Base-by-base conservation (phyloP, 2,797 vertebrate species). In the Enteromius treurensis region DNA sequence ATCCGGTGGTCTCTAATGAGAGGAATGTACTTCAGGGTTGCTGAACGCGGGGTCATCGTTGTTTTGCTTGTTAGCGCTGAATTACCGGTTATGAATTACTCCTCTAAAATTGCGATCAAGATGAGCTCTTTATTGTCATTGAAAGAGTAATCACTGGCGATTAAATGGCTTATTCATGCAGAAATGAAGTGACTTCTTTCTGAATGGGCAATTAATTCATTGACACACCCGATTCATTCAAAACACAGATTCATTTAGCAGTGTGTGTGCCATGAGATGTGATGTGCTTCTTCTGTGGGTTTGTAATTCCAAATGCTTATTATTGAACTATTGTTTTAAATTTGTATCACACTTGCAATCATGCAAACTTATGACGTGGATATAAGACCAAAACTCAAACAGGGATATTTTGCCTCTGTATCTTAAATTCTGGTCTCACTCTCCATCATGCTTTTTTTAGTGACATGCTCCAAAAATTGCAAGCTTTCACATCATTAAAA, bases 1-100 rank as follows among this genome's bases (percentile, higher is more conserved):
- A 91, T 88, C 92, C 89, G 60, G 89, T 86, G 84, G 87, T 90
- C 91, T 88, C 91, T 90, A 89, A 90, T 87, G 84, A 88, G 90
- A 79, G 26, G 88, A 87, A 91, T 89, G 85, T 68, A 74, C 77
- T 70, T 29, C 34, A 29, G 15, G 75, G 67, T 71, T 34, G 14
- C 32, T 74, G 29, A 79, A 58, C 86, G 15, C 29, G 6, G 29
- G 40, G 26, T 60, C 47, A n/a, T 55, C 37, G 9, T 8, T 51
- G 45, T 40, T 70, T 64, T 73, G 47, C 17, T 34, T 32, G 26
- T 73, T 19, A 68, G 9, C 37, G 5, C 19, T 34, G 6, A 55
- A 55, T 37, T 55, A 34, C 49, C 26, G 70, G 5, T 73, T 51
- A n/a, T n/a, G 1, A 55, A 55, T 55, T 1, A 4, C 71, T 55